Evolutionary conservation across 2,888 invertebrate genomes (phyloP).

Genomic region (Lithophane socia): DNA sequence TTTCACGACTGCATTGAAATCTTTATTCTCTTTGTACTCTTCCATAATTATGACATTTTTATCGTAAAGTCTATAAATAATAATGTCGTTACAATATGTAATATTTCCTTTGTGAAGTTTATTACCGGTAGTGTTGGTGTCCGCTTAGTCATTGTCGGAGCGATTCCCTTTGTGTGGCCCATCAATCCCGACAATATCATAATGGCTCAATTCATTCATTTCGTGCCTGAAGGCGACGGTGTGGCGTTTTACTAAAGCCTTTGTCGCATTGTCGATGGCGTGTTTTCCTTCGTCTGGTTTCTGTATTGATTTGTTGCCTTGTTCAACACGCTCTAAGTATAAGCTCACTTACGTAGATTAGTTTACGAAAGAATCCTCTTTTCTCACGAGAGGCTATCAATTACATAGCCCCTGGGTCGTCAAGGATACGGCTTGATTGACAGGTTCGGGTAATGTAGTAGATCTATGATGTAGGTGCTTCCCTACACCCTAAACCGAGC

Average conservation of each 20-base stretch:
- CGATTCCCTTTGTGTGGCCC: constrained; percentile 76
- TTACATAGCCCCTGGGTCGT: constrained; percentile 77
- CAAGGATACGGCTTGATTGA: constrained; percentile 83
- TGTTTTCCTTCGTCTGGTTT: constrained; percentile 63
- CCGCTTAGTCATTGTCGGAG: constrained; percentile 77
- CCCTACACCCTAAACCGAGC: constrained; percentile 71
- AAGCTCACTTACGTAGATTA: constrained; percentile 58
- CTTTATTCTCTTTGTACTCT: constrained; percentile 12
- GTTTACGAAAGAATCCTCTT: constrained; percentile 68
- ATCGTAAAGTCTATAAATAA: constrained; percentile 31
- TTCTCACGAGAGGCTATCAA: constrained; percentile 79
- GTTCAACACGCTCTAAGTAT: constrained; percentile 53
- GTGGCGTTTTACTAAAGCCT: constrained; percentile 69
- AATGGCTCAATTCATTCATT: constrained; percentile 77
- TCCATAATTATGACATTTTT: constrained; percentile 22
- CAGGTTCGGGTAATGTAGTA: constrained; percentile 78
- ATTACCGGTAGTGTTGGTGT: constrained; percentile 73
- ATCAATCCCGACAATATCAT: constrained; percentile 75
- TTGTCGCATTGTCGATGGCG: constrained; percentile 71
- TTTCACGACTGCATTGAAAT: constrained; percentile 51
- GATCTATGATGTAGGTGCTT: constrained; percentile 71
- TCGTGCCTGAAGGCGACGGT: constrained; percentile 69
- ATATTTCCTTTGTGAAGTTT: constrained; percentile 71
- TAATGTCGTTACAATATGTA: constrained; percentile 48
- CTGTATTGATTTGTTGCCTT: constrained; percentile 71